Conservation (phyloP, 2,113 vertebrate genomes). For the Cynocephalus volans region DNA sequence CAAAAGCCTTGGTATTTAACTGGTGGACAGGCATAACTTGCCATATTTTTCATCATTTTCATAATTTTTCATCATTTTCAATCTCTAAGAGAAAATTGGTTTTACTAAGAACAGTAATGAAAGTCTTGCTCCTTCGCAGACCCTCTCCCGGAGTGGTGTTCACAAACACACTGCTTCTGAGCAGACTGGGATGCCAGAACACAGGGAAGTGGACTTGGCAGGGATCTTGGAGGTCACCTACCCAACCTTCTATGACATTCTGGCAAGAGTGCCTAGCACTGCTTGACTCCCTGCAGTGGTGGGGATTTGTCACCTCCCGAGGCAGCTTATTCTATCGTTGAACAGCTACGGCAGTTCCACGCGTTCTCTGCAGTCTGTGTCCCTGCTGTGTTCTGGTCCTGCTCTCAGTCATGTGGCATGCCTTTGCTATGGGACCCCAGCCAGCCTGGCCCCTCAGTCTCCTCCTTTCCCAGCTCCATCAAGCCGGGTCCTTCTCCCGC, state of each 20-base stretch:
- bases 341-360: fast-evolving
- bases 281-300: fast-evolving
- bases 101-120: too few species aligned
- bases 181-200: too few species aligned
- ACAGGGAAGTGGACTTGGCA: not conserved
- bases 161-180: too few species aligned
- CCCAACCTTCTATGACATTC: not conserved
- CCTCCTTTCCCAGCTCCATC: not conserved
- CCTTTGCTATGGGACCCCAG: not conserved
- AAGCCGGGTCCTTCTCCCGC: not conserved
- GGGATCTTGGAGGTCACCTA: not conserved
- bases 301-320: not conserved
- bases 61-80: too few species aligned
- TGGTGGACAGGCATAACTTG: too few species aligned
- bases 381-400: fast-evolving
- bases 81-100: too few species aligned
- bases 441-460: not conserved
- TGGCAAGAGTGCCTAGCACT: fast-evolving
- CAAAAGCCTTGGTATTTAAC: not conserved
- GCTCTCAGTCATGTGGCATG: not conserved
- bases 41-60: too few species aligned
- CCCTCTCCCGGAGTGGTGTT: too few species aligned
- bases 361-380: fast-evolving
- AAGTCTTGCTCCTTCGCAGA: too few species aligned
- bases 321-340: fast-evolving